Evolutionary conservation across 2,797 vertebrate species (phyloP), one percentile per base, ranked within the genome.

Genomic region (Megaceryle alcyon): DNA sequence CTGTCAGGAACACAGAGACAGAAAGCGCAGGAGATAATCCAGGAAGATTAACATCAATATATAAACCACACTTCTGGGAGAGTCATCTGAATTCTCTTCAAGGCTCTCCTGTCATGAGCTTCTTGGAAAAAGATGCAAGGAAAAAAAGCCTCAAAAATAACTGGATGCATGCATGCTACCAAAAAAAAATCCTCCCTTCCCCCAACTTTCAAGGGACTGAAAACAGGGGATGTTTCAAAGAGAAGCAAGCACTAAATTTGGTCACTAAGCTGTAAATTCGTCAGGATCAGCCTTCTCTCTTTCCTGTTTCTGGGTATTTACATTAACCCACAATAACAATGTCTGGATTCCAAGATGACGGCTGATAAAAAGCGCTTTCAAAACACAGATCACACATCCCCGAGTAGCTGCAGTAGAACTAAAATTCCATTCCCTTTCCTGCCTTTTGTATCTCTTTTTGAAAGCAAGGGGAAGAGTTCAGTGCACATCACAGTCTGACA

Each of bases 341-440:
- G 18, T 6, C 79, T 88, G 51, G 51, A 35, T 44, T 43, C 64
- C 64, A 31, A 70, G 60, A 41, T 22, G 71, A 59, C 0, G 0
- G 51, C 56, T 54, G 48, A 63, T 16, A 65, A 80, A 46, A 59
- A 63, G 12, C 51, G 53, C 37, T 71, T 68, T 13, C 64, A 69
- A 65, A 91, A 76, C 35, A 60, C 33, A 48, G 48, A 51, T 15
- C 89, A 77, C 16, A 23, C 23, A 61, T 3, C 15, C 60, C 20
- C 0, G 2, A 63, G 16, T 2, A 39, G 1, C 68, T 68, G 26
- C 26, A 51, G 21, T 23, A 39, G 13, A 37, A 29, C 5, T 3
- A 17, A 9, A 31, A 20, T 15, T 14, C 29, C 25, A 19, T 7
- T 15, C 13, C 68, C 14, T 48, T 44, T 63, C 65, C 75, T 43